Conservation (phyloP, 2,888 invertebrate genomes). For the Ceraclea dissimilis region DNA sequence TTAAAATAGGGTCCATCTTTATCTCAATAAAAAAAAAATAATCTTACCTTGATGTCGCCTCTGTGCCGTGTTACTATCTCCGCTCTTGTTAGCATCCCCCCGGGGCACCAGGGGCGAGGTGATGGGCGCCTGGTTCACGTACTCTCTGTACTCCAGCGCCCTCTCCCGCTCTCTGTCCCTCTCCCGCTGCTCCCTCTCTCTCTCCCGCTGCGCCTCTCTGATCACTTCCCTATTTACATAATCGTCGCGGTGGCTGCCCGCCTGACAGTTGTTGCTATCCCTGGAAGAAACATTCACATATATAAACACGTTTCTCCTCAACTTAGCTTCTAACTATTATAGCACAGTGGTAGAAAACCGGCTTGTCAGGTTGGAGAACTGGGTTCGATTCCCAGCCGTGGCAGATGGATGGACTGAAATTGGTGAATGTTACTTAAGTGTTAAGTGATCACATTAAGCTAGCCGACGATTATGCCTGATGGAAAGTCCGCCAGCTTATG, state of each 20-base stretch:
- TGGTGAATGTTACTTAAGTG: no score
- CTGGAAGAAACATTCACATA: conserved; percentile 10
- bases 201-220: conserved; percentile 43
- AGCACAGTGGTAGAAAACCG: background rate
- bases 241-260: conserved; percentile 34
- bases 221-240: conserved; percentile 47
- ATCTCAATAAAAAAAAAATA: background rate
- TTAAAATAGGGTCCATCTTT: no score
- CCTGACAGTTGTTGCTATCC: conserved; percentile 23
- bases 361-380: no score
- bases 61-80: conserved; percentile 23
- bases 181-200: conserved; percentile 30
- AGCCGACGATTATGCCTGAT: no score
- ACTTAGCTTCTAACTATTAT: no score
- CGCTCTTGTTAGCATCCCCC: background rate
- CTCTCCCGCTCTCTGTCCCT: conserved; percentile 23
- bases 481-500: no score
- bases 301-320: no score
- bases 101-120: background rate
- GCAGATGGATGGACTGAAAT: no score
- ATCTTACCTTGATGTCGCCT: conserved; percentile 29
- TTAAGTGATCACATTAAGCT: no score
- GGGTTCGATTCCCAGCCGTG: no score
- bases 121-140: conserved; percentile 42
- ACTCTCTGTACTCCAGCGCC: conserved; percentile 39